Percentiles rank a stretch among this genome's conserved stretches.
phyloP scores from a whole-genome alignment of 2,888 invertebrate species.

The Morpho helenor region DNA sequence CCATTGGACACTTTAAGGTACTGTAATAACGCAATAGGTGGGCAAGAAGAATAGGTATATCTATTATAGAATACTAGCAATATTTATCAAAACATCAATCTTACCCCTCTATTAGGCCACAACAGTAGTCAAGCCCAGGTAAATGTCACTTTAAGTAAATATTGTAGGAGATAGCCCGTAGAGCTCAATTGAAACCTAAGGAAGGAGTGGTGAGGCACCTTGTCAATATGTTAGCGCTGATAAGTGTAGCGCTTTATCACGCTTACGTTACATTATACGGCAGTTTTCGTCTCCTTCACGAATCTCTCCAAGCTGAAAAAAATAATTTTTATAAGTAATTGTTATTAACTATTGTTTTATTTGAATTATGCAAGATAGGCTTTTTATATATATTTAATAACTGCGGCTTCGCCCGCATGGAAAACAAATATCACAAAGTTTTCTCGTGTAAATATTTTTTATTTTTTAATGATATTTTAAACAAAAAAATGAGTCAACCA shows the following conservation, averaged over 20 bases:
- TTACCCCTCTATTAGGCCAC: slow-evolving; percentile 20
- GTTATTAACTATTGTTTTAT: not conserved
- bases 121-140: slow-evolving; percentile 2
- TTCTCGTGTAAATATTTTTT: too few species aligned
- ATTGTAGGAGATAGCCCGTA: slow-evolving; percentile 35
- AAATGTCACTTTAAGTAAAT: slow-evolving; percentile 16
- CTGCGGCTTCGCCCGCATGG: too few species aligned
- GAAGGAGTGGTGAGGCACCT: slow-evolving; percentile 38
- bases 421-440: too few species aligned
- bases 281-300: slow-evolving; percentile 70
- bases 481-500: too few species aligned
- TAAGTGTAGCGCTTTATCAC: slow-evolving; percentile 22
- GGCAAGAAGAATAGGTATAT: slow-evolving; percentile 13
- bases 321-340: not conserved
- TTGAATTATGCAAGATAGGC: not conserved
- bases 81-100: slow-evolving; percentile 10
- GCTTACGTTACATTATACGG: slow-evolving; percentile 59
- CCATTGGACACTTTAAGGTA: slow-evolving; percentile 12
- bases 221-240: slow-evolving; percentile 23
- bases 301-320: slow-evolving; percentile 54
- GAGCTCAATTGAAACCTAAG: slow-evolving; percentile 23
- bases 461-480: too few species aligned
- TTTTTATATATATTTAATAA: not conserved
- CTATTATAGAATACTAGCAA: slow-evolving; percentile 3
- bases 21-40: slow-evolving; percentile 20